phyloP scores from a whole-genome alignment of 1,140 invertebrate genomes.

The Drosophila prosaltans region DNA sequence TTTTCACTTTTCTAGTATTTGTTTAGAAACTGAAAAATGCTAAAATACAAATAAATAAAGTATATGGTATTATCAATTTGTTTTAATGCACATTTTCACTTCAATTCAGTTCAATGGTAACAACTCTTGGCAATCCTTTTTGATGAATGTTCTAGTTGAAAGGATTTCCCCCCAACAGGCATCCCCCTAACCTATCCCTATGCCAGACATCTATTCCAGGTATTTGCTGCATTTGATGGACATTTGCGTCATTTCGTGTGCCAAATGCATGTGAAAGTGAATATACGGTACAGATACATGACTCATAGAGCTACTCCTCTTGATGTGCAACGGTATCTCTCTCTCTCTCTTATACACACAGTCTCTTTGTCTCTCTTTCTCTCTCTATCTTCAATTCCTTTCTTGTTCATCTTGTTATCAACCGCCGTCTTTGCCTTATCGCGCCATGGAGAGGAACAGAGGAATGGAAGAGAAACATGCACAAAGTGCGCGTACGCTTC shows the following conservation, averaged over 20 bases:
- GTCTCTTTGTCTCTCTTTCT: no score
- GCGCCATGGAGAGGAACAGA: neutral
- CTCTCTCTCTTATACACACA: neutral
- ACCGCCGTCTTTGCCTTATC: slow-evolving; percentile 22
- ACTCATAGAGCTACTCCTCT: neutral
- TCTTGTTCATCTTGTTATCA: slow-evolving; percentile 4
- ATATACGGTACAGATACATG: no score
- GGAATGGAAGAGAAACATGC: slow-evolving; percentile 17
- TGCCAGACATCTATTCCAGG: neutral
- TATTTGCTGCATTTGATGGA: neutral
- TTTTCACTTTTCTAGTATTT: no score
- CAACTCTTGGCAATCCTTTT: neutral
- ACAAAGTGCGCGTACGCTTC: slow-evolving; percentile 41
- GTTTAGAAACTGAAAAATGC: no score
- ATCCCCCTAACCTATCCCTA: no score
- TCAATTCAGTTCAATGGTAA: neutral
- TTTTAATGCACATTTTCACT: neutral
- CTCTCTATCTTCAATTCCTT: neutral
- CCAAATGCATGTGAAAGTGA: no score
- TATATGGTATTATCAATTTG: neutral
- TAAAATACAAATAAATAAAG: no score
- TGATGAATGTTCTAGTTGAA: slow-evolving; percentile 2
- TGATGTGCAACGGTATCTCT: neutral
- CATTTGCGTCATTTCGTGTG: neutral
- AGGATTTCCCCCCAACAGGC: neutral